Evolutionary conservation across 2,113 vertebrate genomes (phyloP).

Genomic region (Thoracochromis brauschi): DNA sequence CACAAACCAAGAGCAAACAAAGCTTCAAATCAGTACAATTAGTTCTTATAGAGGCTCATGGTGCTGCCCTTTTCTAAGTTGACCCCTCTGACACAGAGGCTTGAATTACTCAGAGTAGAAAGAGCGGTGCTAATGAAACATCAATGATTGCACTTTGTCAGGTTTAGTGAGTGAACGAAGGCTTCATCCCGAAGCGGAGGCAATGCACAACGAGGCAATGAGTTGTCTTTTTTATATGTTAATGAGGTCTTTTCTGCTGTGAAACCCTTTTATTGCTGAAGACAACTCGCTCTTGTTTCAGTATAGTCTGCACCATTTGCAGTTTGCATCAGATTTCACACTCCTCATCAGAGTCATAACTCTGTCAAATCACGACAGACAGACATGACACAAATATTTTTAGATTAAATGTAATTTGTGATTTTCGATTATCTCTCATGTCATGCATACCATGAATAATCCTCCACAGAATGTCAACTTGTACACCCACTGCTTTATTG

Average conservation of each 20-base stretch:
- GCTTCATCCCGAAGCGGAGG: background rate
- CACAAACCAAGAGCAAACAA: background rate
- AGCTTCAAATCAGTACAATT: background rate
- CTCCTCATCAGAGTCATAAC: background rate
- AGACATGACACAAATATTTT: background rate
- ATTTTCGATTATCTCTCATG: background rate
- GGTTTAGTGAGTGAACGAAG: background rate
- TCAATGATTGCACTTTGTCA: constrained; percentile 15
- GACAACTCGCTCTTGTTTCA: background rate
- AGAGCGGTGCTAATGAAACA: constrained; percentile 17
- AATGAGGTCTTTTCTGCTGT: background rate
- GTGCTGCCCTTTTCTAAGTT: constrained; percentile 9
- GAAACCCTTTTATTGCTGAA: background rate
- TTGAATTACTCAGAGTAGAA: background rate
- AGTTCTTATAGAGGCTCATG: background rate
- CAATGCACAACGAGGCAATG: background rate
- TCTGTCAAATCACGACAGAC: background rate
- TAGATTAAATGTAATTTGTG: background rate
- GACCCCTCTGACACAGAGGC: background rate
- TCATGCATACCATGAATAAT: background rate
- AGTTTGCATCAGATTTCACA: background rate
- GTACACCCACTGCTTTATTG: background rate
- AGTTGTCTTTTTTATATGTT: background rate
- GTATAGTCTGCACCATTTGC: background rate
- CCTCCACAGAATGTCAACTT: background rate